These are phyloP conservation scores for Manis pentadactyla DNA, from an alignment of 2,797 vertebrate species.

Conservation along the genomic window DNA sequence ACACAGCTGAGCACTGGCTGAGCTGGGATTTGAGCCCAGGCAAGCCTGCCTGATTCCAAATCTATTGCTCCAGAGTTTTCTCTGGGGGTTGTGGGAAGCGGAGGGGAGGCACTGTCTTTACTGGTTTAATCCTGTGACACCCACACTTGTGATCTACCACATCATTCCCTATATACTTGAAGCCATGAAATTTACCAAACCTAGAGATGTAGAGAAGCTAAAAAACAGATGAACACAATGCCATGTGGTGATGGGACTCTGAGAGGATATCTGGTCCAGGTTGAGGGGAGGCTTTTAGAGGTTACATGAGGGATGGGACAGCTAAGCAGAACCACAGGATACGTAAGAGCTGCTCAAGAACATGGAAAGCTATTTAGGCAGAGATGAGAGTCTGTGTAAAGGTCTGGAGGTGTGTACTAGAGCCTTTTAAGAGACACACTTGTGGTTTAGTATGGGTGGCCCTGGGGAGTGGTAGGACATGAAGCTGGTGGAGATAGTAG, in stretches of 20 bases:
- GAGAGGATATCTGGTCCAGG: slow-evolving; percentile 20
- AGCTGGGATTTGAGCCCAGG: neutral
- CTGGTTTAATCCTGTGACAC: neutral
- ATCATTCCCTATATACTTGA: neutral
- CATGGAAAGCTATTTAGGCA: neutral
- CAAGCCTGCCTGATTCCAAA: neutral
- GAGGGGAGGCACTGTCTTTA: neutral
- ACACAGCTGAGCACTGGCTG: neutral
- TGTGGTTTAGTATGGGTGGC: neutral
- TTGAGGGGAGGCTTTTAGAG: neutral
- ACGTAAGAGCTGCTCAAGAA: neutral
- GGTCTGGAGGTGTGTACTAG: neutral
- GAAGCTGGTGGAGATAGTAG: neutral
- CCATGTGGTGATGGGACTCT: neutral
- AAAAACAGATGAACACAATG: neutral
- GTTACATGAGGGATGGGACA: slow-evolving; percentile 19
- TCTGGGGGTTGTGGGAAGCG: neutral
- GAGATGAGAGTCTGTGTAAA: neutral
- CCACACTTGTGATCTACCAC: neutral
- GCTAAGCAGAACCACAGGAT: neutral
- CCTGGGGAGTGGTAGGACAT: too few relatives aligned
- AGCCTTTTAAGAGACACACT: neutral
- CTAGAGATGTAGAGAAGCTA: neutral
- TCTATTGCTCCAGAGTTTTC: neutral
- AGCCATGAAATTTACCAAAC: neutral